phyloP scores from a whole-genome alignment of 2,797 vertebrate species.

The Simalia tracyae region DNA sequence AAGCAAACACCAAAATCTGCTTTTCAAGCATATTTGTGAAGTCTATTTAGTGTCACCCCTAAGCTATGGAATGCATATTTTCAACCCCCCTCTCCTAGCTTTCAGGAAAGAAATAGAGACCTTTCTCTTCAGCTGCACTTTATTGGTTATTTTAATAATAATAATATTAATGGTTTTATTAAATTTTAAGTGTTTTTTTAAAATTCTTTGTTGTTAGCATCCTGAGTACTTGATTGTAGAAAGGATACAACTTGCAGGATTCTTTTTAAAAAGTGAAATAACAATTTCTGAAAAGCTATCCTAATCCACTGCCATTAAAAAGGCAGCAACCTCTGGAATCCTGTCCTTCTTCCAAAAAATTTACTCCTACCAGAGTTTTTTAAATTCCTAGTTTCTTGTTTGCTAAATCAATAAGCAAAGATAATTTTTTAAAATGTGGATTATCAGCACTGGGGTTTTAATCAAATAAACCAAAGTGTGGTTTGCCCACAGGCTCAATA shows the following conservation, averaged over 20 bases:
- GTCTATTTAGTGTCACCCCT: background rate
- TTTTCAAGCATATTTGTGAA: background rate
- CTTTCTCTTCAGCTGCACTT: background rate
- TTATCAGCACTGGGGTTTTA: background rate
- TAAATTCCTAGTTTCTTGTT: background rate
- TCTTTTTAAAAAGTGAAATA: background rate
- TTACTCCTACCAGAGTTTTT: background rate
- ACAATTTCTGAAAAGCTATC: background rate
- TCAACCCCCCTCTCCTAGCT: background rate
- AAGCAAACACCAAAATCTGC: background rate
- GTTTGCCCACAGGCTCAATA: background rate
- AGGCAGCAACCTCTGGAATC: background rate
- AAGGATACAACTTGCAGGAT: background rate
- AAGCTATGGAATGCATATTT: background rate
- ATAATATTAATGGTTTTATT: background rate
- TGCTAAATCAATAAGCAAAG: background rate
- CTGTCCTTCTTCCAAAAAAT: background rate
- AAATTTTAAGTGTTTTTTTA: background rate
- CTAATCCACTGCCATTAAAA: background rate
- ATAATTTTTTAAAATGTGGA: background rate
- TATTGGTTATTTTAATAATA: background rate
- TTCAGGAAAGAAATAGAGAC: background rate
- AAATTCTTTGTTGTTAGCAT: background rate
- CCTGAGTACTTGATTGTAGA: background rate
- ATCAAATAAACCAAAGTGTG: background rate